These are phyloP conservation scores for Eulemur rubriventer DNA, from an alignment of 2,797 vertebrate species.

Conservation along the genomic window DNA sequence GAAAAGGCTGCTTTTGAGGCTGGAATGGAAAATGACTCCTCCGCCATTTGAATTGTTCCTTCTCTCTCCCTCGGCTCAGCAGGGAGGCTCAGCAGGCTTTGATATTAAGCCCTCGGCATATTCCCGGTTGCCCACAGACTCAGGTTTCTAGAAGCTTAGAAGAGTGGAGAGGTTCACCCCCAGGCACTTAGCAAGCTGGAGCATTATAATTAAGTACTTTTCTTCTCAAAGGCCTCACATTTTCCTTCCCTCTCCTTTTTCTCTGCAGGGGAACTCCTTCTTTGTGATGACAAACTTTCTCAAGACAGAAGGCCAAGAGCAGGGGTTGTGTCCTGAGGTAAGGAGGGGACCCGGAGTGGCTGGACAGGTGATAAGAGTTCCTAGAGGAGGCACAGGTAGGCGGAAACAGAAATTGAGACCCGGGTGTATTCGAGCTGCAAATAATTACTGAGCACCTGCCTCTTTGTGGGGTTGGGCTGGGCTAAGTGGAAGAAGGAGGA, in stretches of 20 bases:
- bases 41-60: neutral
- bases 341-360: neutral
- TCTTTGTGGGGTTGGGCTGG: neutral
- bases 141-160: neutral
- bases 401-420: neutral
- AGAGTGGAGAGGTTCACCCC: neutral
- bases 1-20: conserved; percentile 23
- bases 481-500: neutral
- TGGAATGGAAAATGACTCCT: neutral
- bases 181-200: neutral
- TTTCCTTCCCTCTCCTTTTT: neutral
- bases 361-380: neutral
- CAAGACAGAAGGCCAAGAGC: conserved; percentile 88
- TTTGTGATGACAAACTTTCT: conserved; percentile 93
- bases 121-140: neutral
- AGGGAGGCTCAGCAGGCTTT: neutral
- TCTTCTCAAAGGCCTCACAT: neutral
- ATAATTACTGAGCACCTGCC: neutral
- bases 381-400: neutral
- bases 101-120: neutral
- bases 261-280: conserved; percentile 89
- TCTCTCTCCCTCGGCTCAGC: neutral
- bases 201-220: neutral
- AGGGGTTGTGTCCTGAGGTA: conserved; percentile 90
- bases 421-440: neutral